Conservation (phyloP, 2,888 invertebrate species). For the Troides helena region DNA sequence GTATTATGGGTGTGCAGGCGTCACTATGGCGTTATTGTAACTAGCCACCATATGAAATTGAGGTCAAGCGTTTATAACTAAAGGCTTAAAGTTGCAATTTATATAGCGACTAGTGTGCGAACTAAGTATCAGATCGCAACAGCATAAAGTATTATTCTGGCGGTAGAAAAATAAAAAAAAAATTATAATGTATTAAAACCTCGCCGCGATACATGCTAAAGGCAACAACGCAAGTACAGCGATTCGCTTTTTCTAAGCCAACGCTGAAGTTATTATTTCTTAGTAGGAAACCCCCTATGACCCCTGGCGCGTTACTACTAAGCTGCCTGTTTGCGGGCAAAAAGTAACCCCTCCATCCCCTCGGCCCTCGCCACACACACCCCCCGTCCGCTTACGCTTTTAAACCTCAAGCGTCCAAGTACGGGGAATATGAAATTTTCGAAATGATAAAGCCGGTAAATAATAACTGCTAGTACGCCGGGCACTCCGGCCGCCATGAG, state of each 20-base stretch:
- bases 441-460: conserved; percentile 81
- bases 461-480: conserved; percentile 78
- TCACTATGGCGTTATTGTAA: too few species aligned
- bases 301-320: conserved; percentile 66
- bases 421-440: conserved; percentile 80
- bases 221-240: conserved; percentile 41
- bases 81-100: neutral
- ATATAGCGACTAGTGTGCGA: conserved; percentile 4
- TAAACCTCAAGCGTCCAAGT: conserved; percentile 80
- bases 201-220: conserved; percentile 36
- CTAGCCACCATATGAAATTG: too few species aligned
- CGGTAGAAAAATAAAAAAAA: conserved; percentile 27
- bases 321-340: conserved; percentile 71
- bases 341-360: conserved; percentile 52
- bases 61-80: too few species aligned
- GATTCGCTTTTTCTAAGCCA: conserved; percentile 52
- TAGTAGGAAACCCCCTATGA: conserved; percentile 60
- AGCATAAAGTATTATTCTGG: conserved; percentile 17
- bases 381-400: conserved; percentile 69
- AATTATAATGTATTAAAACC: conserved; percentile 12
- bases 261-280: conserved; percentile 75
- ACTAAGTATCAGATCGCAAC: conserved; percentile 15
- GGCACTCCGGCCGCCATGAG: conserved; percentile 66
- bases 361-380: too few species aligned
- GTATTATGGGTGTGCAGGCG: too few species aligned